Evolutionary conservation across 1,140 invertebrate species (phyloP).

Genomic region (Drosophila quadrilineata): DNA sequence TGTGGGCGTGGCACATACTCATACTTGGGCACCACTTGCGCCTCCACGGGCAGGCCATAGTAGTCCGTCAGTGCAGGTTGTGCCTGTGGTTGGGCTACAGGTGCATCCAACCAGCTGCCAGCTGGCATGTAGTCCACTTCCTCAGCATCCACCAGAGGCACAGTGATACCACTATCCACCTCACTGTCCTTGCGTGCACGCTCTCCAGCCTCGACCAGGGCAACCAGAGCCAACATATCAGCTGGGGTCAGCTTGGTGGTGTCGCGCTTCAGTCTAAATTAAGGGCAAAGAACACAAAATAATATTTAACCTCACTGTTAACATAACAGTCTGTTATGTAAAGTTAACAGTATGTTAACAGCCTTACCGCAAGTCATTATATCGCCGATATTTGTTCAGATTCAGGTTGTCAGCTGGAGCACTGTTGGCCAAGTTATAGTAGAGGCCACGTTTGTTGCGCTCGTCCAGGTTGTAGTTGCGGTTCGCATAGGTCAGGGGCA

Average conservation of each 20-base stretch:
- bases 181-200: conserved; percentile 73
- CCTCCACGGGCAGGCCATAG: conserved; percentile 68
- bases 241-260: conserved; percentile 74
- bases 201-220: conserved; percentile 76
- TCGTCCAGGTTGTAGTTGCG: conserved; percentile 75
- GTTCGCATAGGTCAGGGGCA: conserved; percentile 67
- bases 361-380: conserved; percentile 74
- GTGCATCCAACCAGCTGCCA: conserved; percentile 62
- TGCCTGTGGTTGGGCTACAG: conserved; percentile 33
- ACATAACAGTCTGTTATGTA: background rate
- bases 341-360: background rate
- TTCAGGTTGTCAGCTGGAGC: conserved; percentile 53
- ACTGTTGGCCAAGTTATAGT: conserved; percentile 53
- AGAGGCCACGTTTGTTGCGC: conserved; percentile 69
- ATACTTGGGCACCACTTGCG: conserved; percentile 69
- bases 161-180: conserved; percentile 44
- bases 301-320: no score
- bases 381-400: conserved; percentile 66
- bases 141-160: conserved; percentile 50
- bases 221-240: conserved; percentile 76
- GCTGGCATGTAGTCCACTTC: conserved; percentile 58
- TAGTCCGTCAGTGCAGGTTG: conserved; percentile 63
- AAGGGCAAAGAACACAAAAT: background rate
- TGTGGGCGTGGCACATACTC: conserved; percentile 67
- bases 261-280: conserved; percentile 60